Evolutionary conservation across 2,888 invertebrate species (phyloP).

Genomic region (Adelognathus sp.): DNA sequence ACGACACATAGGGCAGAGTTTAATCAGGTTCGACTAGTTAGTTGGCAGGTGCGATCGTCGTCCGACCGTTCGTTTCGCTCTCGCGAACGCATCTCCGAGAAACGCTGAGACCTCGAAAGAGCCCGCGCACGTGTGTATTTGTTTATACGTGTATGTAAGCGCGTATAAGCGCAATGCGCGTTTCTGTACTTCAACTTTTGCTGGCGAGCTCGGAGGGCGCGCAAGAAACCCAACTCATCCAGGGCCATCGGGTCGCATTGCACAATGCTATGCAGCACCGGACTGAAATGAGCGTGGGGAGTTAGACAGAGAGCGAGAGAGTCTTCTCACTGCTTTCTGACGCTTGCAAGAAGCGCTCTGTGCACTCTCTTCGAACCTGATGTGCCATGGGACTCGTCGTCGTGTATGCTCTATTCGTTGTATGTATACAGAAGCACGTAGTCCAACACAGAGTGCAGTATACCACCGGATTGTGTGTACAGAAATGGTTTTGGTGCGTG

Average conservation of each 20-base stretch:
- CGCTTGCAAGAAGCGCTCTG: constrained; percentile 12
- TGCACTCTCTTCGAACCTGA: constrained; percentile 38
- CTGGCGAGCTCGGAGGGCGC: constrained; percentile 44
- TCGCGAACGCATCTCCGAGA: constrained; percentile 48
- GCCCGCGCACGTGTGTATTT: constrained; percentile 1
- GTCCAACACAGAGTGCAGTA: not conserved
- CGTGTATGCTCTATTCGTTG: not conserved
- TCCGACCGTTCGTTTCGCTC: constrained; percentile 45
- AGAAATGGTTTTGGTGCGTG: not conserved
- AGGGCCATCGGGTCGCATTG: constrained; percentile 65
- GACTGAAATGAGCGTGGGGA: not conserved
- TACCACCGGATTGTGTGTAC: constrained; percentile 7
- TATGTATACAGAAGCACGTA: not conserved
- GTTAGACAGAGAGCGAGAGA: constrained; percentile 4
- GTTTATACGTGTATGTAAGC: not conserved
- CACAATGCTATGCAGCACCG: constrained; percentile 67
- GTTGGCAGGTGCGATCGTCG: constrained; percentile 77
- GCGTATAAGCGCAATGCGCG: constrained; percentile 15
- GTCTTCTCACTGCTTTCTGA: constrained; percentile 22
- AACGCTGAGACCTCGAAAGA: constrained; percentile 38
- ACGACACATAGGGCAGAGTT: constrained; percentile 75
- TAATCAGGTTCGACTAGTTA: constrained; percentile 81
- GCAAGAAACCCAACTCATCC: constrained; percentile 71
- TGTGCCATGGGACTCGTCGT: constrained; percentile 7
- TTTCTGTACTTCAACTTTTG: constrained; percentile 44